Evolutionary conservation across 2,888 invertebrate genomes (phyloP).

Genomic region (Macroteleia sp.): DNA sequence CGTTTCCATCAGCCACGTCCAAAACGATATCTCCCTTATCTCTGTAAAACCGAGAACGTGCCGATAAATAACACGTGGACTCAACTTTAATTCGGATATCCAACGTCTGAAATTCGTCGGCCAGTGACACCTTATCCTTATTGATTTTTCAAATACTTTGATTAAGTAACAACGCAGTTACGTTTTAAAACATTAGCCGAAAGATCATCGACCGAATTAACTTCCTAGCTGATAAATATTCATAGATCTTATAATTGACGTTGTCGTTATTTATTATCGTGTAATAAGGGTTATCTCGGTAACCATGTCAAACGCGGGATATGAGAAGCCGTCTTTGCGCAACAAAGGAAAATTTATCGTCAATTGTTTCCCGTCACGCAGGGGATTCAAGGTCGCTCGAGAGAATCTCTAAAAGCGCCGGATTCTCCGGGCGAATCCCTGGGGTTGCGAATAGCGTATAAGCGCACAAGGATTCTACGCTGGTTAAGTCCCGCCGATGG

Average conservation of each 20-base stretch:
- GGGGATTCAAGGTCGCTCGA: slow-evolving; percentile 65
- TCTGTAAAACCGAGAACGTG: slow-evolving; percentile 1
- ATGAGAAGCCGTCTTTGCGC: slow-evolving; percentile 57
- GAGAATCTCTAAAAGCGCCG: slow-evolving; percentile 66
- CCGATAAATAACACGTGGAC: slow-evolving; percentile 8
- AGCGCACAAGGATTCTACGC: slow-evolving; percentile 49
- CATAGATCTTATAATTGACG: slow-evolving; percentile 49
- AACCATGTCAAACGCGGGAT: slow-evolving; percentile 49
- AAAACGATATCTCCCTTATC: no score
- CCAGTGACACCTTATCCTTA: no score
- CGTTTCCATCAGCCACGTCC: no score
- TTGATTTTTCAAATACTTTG: slow-evolving; percentile 19
- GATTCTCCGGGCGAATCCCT: slow-evolving; percentile 57
- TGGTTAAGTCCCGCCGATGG: slow-evolving; percentile 59
- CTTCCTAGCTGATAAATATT: slow-evolving; percentile 50
- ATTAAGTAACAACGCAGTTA: neutral
- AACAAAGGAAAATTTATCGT: slow-evolving; percentile 65
- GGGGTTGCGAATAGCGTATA: slow-evolving; percentile 55
- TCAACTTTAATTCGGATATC: no score
- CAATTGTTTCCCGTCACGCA: slow-evolving; percentile 65
- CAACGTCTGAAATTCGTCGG: no score
- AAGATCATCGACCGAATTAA: no score
- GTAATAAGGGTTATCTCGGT: slow-evolving; percentile 57
- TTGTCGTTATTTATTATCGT: slow-evolving; percentile 54
- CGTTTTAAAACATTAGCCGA: neutral